phyloP scores from a whole-genome alignment of 1,140 invertebrate genomes.

The Rhynchophorus ferrugineus region DNA sequence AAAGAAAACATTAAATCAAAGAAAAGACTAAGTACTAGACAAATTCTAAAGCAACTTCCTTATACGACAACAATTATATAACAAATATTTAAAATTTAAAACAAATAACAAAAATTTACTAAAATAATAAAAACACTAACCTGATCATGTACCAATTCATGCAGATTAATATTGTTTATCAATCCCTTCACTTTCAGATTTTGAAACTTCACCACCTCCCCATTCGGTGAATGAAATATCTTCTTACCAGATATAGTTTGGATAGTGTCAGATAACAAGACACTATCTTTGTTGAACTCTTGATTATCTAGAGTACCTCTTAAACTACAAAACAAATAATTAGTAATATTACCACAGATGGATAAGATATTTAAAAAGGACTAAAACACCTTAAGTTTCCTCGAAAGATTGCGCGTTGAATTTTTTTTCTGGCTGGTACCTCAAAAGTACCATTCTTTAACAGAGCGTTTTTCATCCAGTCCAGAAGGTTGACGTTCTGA shows the following conservation, averaged over 20 bases:
- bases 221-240: conserved; percentile 17
- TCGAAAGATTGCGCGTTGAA: conserved; percentile 26
- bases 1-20: no score
- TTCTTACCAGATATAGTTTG: conserved; percentile 33
- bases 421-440: conserved; percentile 25
- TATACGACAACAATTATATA: no score
- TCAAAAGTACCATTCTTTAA: conserved; percentile 24
- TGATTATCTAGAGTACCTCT: conserved; percentile 25
- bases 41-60: no score
- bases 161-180: conserved; percentile 32
- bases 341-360: neutral
- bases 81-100: neutral
- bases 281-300: conserved; percentile 27
- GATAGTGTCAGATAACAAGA: conserved; percentile 27
- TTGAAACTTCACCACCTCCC: conserved; percentile 24
- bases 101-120: neutral
- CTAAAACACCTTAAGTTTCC: conserved; percentile 26
- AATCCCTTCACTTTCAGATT: conserved; percentile 27
- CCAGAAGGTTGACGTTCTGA: conserved; percentile 37
- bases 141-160: conserved; percentile 28
- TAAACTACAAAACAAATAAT: conserved; percentile 18
- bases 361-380: neutral
- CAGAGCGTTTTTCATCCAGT: conserved; percentile 41
- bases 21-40: no score
- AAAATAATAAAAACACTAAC: conserved; percentile 15